A percentile compares a stretch with the other conserved stretches of the same genome.
Evolutionary conservation across 2,113 vertebrate species (phyloP).

Genomic region (Tichodroma muraria): DNA sequence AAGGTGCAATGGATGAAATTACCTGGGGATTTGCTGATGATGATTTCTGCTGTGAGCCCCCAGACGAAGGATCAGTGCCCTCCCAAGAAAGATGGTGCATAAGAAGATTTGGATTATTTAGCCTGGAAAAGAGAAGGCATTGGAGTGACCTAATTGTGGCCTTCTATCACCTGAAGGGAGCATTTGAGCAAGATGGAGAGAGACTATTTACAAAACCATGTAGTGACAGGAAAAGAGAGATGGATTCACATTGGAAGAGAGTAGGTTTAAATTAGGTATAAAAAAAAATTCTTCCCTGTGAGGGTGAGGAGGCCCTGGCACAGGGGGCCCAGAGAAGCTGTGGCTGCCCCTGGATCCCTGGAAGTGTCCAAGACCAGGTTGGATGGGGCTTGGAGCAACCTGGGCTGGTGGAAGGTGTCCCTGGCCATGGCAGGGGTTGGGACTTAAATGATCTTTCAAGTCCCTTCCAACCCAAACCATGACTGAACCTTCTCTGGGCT

Average conservation of each 20-base stretch:
- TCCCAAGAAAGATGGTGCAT: not conserved
- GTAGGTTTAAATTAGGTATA: not conserved
- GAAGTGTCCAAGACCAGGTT: not conserved
- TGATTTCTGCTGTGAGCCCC: not conserved
- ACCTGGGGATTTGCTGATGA: not conserved
- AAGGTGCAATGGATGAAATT: not conserved
- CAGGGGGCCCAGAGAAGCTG: not conserved
- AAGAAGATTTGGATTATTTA: not conserved
- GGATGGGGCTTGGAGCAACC: accelerated
- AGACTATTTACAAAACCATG: not conserved
- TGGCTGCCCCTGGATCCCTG: not conserved
- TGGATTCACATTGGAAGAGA: not conserved
- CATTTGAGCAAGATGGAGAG: not conserved
- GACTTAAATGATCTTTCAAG: not conserved
- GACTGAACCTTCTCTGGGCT: not conserved
- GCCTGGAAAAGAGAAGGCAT: not conserved
- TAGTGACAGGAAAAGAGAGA: not conserved
- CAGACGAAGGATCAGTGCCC: not conserved
- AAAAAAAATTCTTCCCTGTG: not conserved
- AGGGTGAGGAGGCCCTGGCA: not conserved
- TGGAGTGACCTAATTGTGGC: not conserved
- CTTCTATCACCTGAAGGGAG: not conserved
- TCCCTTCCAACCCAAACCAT: not conserved
- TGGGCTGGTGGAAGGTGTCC: accelerated
- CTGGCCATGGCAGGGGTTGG: accelerated